Conservation (phyloP, 2,113 vertebrate species). For the Amphiprion ocellaris region DNA sequence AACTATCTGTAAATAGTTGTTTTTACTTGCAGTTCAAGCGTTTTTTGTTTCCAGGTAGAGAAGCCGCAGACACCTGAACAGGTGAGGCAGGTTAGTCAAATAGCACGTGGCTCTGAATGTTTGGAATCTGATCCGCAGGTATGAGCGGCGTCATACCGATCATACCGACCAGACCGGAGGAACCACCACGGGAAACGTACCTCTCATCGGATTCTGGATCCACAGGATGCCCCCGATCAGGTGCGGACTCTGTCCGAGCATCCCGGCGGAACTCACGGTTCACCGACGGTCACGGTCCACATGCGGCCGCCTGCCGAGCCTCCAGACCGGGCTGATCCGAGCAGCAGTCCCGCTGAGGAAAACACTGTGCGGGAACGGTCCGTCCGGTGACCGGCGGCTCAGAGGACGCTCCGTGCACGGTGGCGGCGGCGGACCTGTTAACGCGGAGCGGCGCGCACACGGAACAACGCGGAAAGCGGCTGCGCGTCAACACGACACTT, state of each 20-base stretch:
- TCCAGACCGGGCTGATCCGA: too few relatives aligned
- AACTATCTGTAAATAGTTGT: too few relatives aligned
- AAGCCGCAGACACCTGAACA: conserved; percentile 13
- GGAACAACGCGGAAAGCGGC: conserved; percentile 32
- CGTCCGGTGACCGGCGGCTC: background rate
- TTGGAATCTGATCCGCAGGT: too few relatives aligned
- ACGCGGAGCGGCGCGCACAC: conserved; percentile 37
- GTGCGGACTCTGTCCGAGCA: conserved; percentile 83
- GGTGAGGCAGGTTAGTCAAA: background rate
- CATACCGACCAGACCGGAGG: background rate
- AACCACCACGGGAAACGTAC: conserved; percentile 59
- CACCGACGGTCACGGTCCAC: background rate
- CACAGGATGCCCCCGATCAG: conserved; percentile 83
- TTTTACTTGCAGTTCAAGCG: too few relatives aligned
- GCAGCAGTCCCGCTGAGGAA: too few relatives aligned
- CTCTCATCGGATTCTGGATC: conserved; percentile 86
- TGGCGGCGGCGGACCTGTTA: conserved; percentile 64
- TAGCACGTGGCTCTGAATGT: too few relatives aligned
- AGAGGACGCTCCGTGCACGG: background rate
- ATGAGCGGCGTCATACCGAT: conserved; percentile 1
- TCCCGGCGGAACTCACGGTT: conserved; percentile 41
- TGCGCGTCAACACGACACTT: conserved; percentile 46
- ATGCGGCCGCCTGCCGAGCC: background rate
- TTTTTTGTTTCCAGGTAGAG: too few relatives aligned
- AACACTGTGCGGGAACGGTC: too few relatives aligned